Evolutionary conservation across 2,113 vertebrate genomes (phyloP), one percentile per base, ranked within the genome.

Genomic region (Oenanthe oenanthe): DNA sequence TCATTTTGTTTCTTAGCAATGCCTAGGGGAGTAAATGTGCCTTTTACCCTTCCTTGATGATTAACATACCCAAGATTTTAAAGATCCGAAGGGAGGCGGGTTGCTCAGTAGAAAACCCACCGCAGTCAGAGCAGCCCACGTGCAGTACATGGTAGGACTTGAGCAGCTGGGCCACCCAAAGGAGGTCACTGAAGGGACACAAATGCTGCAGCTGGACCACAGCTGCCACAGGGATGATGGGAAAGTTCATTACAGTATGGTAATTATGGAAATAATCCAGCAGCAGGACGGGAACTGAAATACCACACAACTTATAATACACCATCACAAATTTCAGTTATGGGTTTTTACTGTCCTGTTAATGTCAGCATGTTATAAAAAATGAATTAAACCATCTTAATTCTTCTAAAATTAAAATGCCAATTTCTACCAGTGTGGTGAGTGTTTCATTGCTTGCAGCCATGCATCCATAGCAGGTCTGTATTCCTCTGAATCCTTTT

Each of bases 361-460:
- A 56, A 58, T 10, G 32, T 54, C 31, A 66, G 45, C 10, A 28
- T 84, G 48, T 85, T 85, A 38, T n/a, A 77, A 79, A 67, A 56
- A 25, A 73, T 1, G 3, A 75, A 75, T 87, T 36, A 50, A 85
- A 89, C 65, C 0, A 1, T 29, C 26, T 51, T 34, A 47, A 84
- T 56, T 84, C 11, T 62, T 80, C 28, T 51, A 3, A 9, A 32
- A 72, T 17, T 32, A 77, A 97, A 97, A 98, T 2, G 77, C 73
- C 70, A 97, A 97, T 88, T 72, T 98, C 95, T 99, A 99, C 99
- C 99, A 99, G 68, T 98, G 96, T 97, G 98, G 98, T 56, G 98
- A 99, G 79, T 97, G 96, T 20, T 95, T 97, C 66, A 98, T 97
- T 6, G 99, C 99, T 88, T 97, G 97, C 58, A 99, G 98, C 99